Evolutionary conservation across 2,113 vertebrate genomes (phyloP), one percentile per base, ranked within the genome.

Genomic region (Cyprinodon brontotheroides): DNA sequence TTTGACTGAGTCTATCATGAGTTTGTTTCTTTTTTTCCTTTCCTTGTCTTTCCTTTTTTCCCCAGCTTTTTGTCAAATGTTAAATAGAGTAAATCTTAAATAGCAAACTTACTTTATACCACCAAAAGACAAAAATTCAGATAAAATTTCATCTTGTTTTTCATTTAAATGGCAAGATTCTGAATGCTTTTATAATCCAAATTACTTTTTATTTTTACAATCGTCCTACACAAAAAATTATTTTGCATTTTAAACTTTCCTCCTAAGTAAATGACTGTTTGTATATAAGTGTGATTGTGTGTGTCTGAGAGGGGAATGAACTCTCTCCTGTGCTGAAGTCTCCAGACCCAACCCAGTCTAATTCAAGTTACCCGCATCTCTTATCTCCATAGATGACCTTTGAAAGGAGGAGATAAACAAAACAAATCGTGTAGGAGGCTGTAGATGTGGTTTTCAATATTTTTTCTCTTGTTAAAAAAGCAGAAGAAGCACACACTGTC

Each of bases 381-480:
- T 92, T 90, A 93, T 94, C 90, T 74, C 72, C 11, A 45, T 76
- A 72, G 91, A 92, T 95, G 93, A 95, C 94, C 93, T 94, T 95
- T 95, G 90, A 94, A 93, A 81, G 72, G 85, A 87, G 85, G 86
- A 89, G 93, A 94, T 92, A 92, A 94, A 92, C 82, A 91, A 86
- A 84, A 91, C 67, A 88, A 88, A 90, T 92, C 86, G 89, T 94
- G 94, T 93, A 88, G 94, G 93, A 91, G 93, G 92, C 77, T 86
- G 89, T 83, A 89, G 92, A 94, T 94, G 93, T 93, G 94, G 94
- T 94, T 93, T 90, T 79, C 87, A 93, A 94, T 94, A 90, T 93
- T 92, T 79, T 88, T 89, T 90, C 29, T 94, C 92, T 92, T 83
- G 89, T 90, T 79, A 90, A 75, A 91, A 86, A 83, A 79, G 4